Conservation (phyloP, 2,888 invertebrate genomes). For the Melipona bicolor region DNA sequence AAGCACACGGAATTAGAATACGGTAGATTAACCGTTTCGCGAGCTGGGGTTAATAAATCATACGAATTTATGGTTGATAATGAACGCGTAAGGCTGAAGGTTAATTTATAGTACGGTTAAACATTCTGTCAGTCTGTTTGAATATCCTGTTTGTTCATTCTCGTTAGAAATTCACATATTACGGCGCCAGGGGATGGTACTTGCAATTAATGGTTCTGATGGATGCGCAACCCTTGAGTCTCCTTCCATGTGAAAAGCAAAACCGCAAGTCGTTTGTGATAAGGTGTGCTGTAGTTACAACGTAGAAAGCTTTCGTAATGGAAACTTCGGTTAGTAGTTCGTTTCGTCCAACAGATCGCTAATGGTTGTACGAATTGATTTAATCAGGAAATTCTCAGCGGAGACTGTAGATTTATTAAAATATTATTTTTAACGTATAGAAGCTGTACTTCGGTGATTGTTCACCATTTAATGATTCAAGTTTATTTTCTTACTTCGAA, state of each 20-base stretch:
- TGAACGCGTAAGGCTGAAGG: neutral
- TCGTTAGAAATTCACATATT: neutral
- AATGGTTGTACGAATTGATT: too few relatives aligned
- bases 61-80: neutral
- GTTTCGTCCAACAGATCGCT: neutral
- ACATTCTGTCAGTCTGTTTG: neutral
- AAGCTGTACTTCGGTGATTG: neutral
- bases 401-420: neutral
- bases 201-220: slow-evolving; percentile 17
- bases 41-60: neutral
- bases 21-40: neutral
- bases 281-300: neutral
- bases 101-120: neutral
- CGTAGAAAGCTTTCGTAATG: neutral
- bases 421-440: neutral
- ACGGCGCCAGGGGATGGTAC: neutral
- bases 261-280: neutral
- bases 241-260: slow-evolving; percentile 3
- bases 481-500: neutral
- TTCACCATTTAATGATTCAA: neutral
- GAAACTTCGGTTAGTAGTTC: neutral
- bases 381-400: neutral
- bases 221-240: neutral
- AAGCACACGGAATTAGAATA: neutral
- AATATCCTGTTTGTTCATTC: neutral